phyloP scores from a whole-genome alignment of 2,797 vertebrate genomes.

The Melanitta fusca region DNA sequence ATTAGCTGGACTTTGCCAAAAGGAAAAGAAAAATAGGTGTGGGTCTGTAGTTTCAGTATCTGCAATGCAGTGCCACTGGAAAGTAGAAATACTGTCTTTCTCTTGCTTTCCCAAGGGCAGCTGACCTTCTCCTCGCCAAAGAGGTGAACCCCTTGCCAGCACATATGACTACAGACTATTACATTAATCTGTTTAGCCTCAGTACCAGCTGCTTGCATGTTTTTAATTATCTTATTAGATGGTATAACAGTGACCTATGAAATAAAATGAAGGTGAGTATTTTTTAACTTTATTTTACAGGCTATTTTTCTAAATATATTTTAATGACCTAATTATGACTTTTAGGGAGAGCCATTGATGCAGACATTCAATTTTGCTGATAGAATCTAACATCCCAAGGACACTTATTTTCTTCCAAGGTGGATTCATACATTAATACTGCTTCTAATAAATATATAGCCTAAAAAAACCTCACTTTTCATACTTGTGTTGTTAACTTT shows the following conservation, averaged over 20 bases:
- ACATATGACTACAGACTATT: slow-evolving; percentile 86
- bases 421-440: slow-evolving; percentile 58
- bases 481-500: slow-evolving; percentile 29
- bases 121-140: slow-evolving; percentile 85
- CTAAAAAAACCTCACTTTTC: slow-evolving; percentile 18
- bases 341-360: slow-evolving; percentile 72
- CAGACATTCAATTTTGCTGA: slow-evolving; percentile 70
- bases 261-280: slow-evolving; percentile 88
- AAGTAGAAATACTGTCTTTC: slow-evolving; percentile 61
- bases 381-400: slow-evolving; percentile 65
- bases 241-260: slow-evolving; percentile 85
- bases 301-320: slow-evolving; percentile 79
- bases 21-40: slow-evolving; percentile 3
- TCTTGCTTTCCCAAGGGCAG: slow-evolving; percentile 81
- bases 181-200: slow-evolving; percentile 87
- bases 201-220: slow-evolving; percentile 86
- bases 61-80: slow-evolving; percentile 49
- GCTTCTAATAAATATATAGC: slow-evolving; percentile 51
- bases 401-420: slow-evolving; percentile 56
- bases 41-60: slow-evolving; percentile 12
- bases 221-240: slow-evolving; percentile 89
- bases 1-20: not conserved
- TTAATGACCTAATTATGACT: slow-evolving; percentile 78
- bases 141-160: slow-evolving; percentile 85
- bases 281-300: slow-evolving; percentile 80